These are phyloP conservation scores for Oikopleura vanhoeffeni DNA, from an alignment of 23 tunicate genomes.

Conservation along the genomic window DNA sequence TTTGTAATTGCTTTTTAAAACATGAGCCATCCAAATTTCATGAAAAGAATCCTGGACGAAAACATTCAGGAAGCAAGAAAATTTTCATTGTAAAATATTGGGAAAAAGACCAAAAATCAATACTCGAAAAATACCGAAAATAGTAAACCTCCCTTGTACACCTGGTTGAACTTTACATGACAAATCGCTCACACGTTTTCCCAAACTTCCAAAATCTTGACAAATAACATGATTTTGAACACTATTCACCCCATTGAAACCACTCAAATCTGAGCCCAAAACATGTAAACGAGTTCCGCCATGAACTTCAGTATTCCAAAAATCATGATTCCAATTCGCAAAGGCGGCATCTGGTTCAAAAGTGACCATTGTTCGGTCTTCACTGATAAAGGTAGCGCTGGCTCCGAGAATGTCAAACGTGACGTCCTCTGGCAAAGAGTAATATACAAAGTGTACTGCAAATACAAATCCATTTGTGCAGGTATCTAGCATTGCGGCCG, in stretches of 20 bases:
- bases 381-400: neutral
- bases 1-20: too few species aligned
- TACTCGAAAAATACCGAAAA: too few species aligned
- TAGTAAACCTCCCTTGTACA: neutral
- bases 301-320: neutral
- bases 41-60: too few species aligned
- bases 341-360: neutral
- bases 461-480: neutral
- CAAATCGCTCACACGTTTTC: neutral
- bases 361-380: neutral
- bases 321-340: neutral
- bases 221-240: neutral
- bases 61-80: neutral
- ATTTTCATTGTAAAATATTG: neutral
- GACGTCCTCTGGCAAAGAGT: neutral
- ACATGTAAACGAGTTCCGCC: neutral
- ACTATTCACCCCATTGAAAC: neutral
- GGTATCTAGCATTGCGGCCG: neutral
- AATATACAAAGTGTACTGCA: neutral
- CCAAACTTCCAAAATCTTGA: neutral
- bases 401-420: neutral
- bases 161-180: neutral
- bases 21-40: too few species aligned
- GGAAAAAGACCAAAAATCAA: too few species aligned
- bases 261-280: neutral